Conservation (phyloP, 2,797 vertebrate genomes). For the Semotilus atromaculatus region DNA sequence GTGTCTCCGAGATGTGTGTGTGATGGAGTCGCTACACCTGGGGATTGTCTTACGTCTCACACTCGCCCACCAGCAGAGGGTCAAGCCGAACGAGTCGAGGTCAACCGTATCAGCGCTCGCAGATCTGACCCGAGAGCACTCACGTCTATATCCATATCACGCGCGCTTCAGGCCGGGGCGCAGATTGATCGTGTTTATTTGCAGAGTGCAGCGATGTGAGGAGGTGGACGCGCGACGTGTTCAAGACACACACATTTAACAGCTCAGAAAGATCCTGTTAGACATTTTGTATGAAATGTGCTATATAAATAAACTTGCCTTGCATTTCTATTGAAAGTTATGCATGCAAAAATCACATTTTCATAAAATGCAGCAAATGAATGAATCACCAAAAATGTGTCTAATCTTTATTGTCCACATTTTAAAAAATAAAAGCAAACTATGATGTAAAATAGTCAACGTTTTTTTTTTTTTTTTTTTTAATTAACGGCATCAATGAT, state of each 20-base stretch:
- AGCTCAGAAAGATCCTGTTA: not conserved
- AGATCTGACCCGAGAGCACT: slow-evolving; percentile 56
- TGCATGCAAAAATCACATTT: not conserved
- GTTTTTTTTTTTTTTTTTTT: not conserved
- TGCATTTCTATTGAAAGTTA: not conserved
- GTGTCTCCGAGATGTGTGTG: slow-evolving; percentile 22
- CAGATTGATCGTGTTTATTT: slow-evolving; percentile 63
- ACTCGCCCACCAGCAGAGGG: slow-evolving; percentile 62
- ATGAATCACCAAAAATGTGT: not conserved
- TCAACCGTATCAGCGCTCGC: slow-evolving; percentile 55
- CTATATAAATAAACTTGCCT: no score
- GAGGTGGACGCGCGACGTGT: slow-evolving; percentile 33
- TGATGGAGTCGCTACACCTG: slow-evolving; percentile 56
- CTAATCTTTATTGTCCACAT: not conserved
- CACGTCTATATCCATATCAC: slow-evolving; percentile 57
- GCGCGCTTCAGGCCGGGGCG: no score
- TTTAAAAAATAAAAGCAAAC: not conserved
- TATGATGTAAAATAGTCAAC: not conserved
- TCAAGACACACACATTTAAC: not conserved
- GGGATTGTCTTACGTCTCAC: slow-evolving; percentile 61
- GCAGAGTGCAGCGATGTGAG: slow-evolving; percentile 51
- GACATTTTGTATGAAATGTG: not conserved
- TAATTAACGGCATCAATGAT: not conserved
- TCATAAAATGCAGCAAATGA: not conserved
- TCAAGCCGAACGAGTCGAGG: slow-evolving; percentile 62